A percentile compares a stretch with the other conserved stretches of the same genome.
Evolutionary conservation across 2,888 invertebrate genomes (phyloP).

Genomic region (Palloptera scutellata): DNA sequence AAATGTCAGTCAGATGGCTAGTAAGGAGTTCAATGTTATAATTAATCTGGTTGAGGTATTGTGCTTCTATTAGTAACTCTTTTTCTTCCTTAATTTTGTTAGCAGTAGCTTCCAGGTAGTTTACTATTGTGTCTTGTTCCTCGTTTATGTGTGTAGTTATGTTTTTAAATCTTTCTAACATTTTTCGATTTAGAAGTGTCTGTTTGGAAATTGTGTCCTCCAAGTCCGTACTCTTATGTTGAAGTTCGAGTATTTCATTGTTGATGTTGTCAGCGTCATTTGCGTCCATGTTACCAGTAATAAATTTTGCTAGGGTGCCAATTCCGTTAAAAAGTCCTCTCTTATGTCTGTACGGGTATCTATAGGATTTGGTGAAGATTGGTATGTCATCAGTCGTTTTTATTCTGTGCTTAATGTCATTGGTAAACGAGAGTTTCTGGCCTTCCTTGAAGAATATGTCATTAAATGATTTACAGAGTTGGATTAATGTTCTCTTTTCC

Average conservation of each 20-base stretch:
- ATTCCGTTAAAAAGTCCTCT: conserved; percentile 32
- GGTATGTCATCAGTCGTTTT: conserved; percentile 5
- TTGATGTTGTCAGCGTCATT: conserved; percentile 27
- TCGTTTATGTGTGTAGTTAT: conserved; percentile 32
- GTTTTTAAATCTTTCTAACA: conserved; percentile 32
- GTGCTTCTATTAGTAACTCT: no score
- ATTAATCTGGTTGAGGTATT: conserved; percentile 27
- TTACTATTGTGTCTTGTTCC: conserved; percentile 27
- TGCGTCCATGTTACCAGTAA: conserved; percentile 36
- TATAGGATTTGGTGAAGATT: conserved; percentile 20
- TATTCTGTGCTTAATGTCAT: conserved; percentile 8
- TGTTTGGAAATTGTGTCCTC: neutral
- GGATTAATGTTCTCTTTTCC: neutral
- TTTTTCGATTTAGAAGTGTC: conserved; percentile 24
- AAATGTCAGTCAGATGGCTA: conserved; percentile 27
- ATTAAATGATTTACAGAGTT: neutral
- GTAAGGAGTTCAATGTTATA: conserved; percentile 33
- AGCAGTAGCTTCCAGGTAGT: conserved; percentile 4
- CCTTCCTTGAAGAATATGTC: conserved; percentile 5
- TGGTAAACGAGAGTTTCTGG: neutral
- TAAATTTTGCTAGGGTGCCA: conserved; percentile 27
- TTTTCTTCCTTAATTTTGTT: conserved; percentile 17
- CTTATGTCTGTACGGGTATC: conserved; percentile 16
- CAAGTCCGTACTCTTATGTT: conserved; percentile 8
- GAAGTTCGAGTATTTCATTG: conserved; percentile 19